Base-by-base conservation (phyloP, 1,140 invertebrate genomes). In the Triops longicaudatus region DNA sequence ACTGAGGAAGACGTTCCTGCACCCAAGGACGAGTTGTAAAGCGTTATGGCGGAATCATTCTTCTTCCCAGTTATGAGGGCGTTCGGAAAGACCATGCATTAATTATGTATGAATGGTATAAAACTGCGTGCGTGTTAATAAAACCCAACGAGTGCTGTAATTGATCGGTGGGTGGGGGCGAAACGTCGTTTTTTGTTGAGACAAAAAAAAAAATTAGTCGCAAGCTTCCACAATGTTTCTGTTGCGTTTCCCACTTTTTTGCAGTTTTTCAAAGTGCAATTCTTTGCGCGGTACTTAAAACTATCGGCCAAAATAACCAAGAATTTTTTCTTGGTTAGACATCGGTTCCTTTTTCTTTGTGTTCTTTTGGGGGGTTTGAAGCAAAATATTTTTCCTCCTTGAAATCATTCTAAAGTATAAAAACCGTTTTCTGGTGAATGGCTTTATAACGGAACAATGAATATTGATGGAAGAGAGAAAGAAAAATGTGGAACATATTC, bases 11-110 rank as follows among this genome's bases (percentile, higher is more conserved):
- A 89, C 81, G 83, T 86, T 79, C 87, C 88, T 82, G 86, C 85
- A 11, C 37, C 74, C 81, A 91, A 89, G 82, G 89, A 91, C 80
- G 90, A 91, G 83, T 83, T 91, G 82, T 91, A 90, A 88, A 41
- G 12, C 63, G 22, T 75, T 10, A 42, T 75, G 14, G 22, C 31
- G 31, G 31, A 7, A 37, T 37, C 31, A 37, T 37, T 63, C 10
- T 14, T 63, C 50, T 63, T 63, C 50, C 50, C 14, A 63, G 50
- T 63, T 63, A 63, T n/a, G 50, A 63, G 17, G 14, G 17, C 50
- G 50, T 63, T 63, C 14, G 50, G 50, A 63, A 63, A 63, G 50
- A 63, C 50, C 50, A 63, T 63, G n/a, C 1, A n/a, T 17, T 22
- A 6, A n/a, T 63, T 63, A 1, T 63, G 50, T 63, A 22, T 63